Evolutionary conservation across 2,113 vertebrate species (phyloP), one percentile per base, ranked within the genome.

Genomic region (Deroptyus accipitrinus): DNA sequence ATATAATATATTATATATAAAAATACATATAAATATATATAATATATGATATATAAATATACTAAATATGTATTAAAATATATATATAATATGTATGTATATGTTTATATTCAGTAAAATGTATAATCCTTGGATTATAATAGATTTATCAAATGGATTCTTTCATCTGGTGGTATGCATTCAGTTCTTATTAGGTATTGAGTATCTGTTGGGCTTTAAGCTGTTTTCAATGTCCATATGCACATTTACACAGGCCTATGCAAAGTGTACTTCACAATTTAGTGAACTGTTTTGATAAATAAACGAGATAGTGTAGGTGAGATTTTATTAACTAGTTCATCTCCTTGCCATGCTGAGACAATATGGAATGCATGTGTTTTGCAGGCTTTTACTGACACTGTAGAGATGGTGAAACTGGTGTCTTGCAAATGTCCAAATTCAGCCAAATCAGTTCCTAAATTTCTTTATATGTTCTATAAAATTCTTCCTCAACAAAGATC

Each of bases 211-310:
- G 8, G 33, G 30, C 70, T 75, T 75, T 25, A 42, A 67, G 17
- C 15, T 90, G 39, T 12, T 80, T 88, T 74, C 54, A 15, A 63
- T 64, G 24, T 9, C 24, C 12, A 25, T 0, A 0, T n/a, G 33
- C 25, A 48, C 30, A 10, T 42, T 88, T 83, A 52, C 3, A 8
- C 10, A 44, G 17, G 7, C 35, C 6, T 37, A 11, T 48, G 37
- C 6, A 6, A 83, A 87, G 51, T 22, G 10, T 57, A 89, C 68
- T 54, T 44, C 48, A 41, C 13, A 44, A 17, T 69, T 57, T 22
- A 66, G 18, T 52, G 82, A 90, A 51, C 33, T 37, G 1, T 2
- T 42, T 51, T 44, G n/a, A n/a, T 72, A 52, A 78, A 39, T 39
- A 42, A 49, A 83, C 3, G 12, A 33, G 37, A 9, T 31, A 62